Evolutionary conservation across 1,140 invertebrate genomes (phyloP), one percentile per base, ranked within the genome.

Genomic region (Diabrotica undecimpunctata): DNA sequence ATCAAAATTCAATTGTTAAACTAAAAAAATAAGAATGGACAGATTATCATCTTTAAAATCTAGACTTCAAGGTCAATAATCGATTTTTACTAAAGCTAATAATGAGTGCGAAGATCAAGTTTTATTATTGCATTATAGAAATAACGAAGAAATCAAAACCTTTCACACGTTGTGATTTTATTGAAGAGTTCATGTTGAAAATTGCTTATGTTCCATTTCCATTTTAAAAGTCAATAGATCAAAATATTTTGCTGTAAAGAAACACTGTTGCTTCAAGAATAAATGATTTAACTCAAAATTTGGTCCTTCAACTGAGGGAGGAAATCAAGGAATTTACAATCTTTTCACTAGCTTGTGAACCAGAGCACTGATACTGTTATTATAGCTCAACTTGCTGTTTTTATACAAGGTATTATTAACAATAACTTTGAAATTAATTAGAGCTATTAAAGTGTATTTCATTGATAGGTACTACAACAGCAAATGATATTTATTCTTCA

Each of bases 21-120:
- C 50, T 53, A 5, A 53, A 46, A 35, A n/a, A 62, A 9, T 52
- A 62, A 62, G 50, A 25, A 53, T 54, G 11, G 41, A 53, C 35
- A 7, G 7, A 36, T 12, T 62, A 9, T 41, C 1, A 41, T 41
- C 39, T 41, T 41, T 41, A 41, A 41, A 41, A 41, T 41, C 39
- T 41, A 41, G 10, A 0, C 39, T 41, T 41, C 39, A 41, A 41
- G 0, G 39, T 41, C 39, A 41, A 41, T 46, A 46, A 46, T 46
- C 39, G 39, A 41, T 41, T 7, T 41, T 41, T 41, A 41, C 39
- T 0, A 46, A 46, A 1, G 1, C 39, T 46, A 46, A 46, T 46
- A 46, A 7, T 8, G 39, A 10, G 39, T 13, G 54, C 12, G 10
- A 54, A 54, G 35, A 35, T 54, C 25, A 54, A 13, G 54, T 14